These are phyloP conservation scores for Stichodactyla helianthus DNA, from an alignment of 64 coral and sea anemone genomes.

Conservation along the genomic window DNA sequence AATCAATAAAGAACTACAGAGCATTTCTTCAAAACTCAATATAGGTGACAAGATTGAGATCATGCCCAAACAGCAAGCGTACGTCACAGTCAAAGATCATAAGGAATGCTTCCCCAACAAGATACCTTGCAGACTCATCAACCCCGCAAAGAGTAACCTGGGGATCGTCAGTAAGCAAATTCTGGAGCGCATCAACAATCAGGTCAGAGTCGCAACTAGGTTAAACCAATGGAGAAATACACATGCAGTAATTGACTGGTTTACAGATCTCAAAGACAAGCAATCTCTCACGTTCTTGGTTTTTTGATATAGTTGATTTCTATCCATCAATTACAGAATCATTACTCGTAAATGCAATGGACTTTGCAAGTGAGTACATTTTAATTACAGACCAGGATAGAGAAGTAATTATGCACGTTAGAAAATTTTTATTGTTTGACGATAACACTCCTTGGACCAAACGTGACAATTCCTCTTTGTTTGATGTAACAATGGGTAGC, in stretches of 20 bases:
- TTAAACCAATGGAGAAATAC: constrained; percentile 45
- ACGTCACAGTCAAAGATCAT: constrained; percentile 23
- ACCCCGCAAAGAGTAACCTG: constrained; percentile 35
- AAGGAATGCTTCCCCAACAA: constrained; percentile 48
- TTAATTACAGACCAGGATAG: too few relatives aligned
- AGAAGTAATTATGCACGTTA: too few relatives aligned
- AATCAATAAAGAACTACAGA: constrained; percentile 28
- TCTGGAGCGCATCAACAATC: constrained; percentile 17
- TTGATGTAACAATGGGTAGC: too few relatives aligned
- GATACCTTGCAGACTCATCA: constrained; percentile 38
- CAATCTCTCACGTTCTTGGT: constrained; percentile 3
- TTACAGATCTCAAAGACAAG: too few relatives aligned
- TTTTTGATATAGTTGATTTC: too few relatives aligned
- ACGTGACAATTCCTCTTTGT: too few relatives aligned
- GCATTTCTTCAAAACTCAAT: not conserved
- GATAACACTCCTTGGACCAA: too few relatives aligned
- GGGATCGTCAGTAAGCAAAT: constrained; percentile 43
- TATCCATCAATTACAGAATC: too few relatives aligned
- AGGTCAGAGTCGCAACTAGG: not conserved
- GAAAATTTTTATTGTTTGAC: too few relatives aligned
- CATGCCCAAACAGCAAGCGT: constrained; percentile 2
- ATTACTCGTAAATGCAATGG: too few relatives aligned
- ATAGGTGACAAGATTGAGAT: too few relatives aligned
- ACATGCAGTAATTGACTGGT: constrained; percentile 13
- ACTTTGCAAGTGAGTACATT: too few relatives aligned